Evolutionary conservation across 1,140 invertebrate species (phyloP).

Genomic region (Rhopalosiphum maidis): DNA sequence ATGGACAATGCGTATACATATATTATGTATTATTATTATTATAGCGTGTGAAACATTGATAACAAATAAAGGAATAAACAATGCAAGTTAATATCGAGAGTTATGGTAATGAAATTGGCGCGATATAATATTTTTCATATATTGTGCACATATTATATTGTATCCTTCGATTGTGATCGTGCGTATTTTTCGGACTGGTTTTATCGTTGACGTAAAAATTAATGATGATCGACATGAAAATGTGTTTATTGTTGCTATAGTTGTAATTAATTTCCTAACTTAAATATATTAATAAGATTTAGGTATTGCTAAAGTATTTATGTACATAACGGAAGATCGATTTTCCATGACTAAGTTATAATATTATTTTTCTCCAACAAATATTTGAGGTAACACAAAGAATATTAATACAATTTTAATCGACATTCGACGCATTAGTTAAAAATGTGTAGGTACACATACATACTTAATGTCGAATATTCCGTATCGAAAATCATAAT

Average conservation of each 20-base stretch:
- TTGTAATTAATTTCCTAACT: not conserved
- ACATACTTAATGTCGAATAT: not conserved
- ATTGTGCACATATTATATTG: not conserved
- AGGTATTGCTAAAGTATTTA: not conserved
- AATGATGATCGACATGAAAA: not conserved
- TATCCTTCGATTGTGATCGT: not conserved
- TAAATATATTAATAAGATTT: not conserved
- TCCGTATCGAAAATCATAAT: too few species aligned
- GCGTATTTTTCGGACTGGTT: not conserved
- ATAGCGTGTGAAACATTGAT: constrained; percentile 6
- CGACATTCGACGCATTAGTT: not conserved
- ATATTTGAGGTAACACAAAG: not conserved
- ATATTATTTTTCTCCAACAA: not conserved
- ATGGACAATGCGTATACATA: not conserved
- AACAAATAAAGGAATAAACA: constrained; percentile 5
- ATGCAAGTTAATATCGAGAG: not conserved
- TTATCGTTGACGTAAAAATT: not conserved
- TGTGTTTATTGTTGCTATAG: not conserved
- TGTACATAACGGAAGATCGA: not conserved
- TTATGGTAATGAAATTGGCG: not conserved
- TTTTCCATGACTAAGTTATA: not conserved
- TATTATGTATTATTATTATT: not conserved
- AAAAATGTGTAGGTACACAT: not conserved
- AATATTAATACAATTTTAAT: not conserved
- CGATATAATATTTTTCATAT: not conserved